A percentile compares a stretch with the other conserved stretches of the same genome.
Evolutionary conservation across 2,113 vertebrate genomes (phyloP).

Genomic region (Alethe diademata): DNA sequence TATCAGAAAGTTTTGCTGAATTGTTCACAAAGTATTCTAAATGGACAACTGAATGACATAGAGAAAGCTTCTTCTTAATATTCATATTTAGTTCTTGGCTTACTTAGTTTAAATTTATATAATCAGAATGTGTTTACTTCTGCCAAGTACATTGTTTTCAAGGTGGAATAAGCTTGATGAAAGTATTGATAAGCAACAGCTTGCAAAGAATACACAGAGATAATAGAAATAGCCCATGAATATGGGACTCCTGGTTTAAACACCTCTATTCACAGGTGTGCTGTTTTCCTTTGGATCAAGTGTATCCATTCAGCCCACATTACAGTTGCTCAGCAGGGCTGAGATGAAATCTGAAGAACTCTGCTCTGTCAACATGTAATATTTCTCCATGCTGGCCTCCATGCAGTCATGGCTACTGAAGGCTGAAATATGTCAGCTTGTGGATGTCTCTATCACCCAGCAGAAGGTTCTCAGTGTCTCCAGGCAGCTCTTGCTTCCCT

Average conservation of each 20-base stretch:
- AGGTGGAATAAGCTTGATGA: not conserved
- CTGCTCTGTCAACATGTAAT: not conserved
- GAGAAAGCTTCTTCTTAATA: not conserved
- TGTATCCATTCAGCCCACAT: not conserved
- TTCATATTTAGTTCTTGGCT: not conserved
- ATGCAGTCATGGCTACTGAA: accelerated
- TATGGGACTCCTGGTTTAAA: not conserved
- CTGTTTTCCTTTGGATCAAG: not conserved
- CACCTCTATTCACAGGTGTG: not conserved
- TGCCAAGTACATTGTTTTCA: not conserved
- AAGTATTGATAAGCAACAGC: not conserved
- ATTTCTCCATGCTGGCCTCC: not conserved
- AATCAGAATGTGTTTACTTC: not conserved
- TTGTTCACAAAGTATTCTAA: not conserved
- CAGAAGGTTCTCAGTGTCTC: not conserved
- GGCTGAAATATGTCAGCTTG: not conserved
- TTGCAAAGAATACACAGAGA: not conserved
- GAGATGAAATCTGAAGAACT: not conserved
- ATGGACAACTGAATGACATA: not conserved
- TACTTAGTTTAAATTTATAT: not conserved
- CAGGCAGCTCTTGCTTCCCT: not conserved
- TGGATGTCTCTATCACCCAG: not conserved
- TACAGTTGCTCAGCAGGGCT: not conserved
- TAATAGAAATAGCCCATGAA: not conserved
- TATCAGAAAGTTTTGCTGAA: not conserved